These are phyloP conservation scores for Ciconia nigra DNA, from an alignment of 2,797 vertebrate genomes.

Conservation along the genomic window DNA sequence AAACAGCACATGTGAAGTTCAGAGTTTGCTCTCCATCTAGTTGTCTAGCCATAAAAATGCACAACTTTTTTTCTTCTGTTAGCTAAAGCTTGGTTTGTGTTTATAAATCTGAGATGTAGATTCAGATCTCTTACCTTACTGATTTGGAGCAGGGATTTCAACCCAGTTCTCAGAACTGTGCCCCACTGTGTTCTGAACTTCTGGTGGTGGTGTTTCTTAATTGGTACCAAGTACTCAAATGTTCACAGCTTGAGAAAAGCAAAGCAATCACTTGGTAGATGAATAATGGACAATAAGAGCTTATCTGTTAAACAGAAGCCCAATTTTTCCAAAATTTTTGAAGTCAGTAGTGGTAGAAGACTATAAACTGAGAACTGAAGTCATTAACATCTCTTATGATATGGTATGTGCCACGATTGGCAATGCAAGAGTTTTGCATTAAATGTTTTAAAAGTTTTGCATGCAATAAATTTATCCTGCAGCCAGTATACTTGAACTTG, in stretches of 20 bases:
- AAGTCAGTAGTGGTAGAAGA: neutral
- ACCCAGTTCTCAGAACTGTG: neutral
- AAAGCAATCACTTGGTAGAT: neutral
- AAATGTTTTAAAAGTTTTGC: neutral
- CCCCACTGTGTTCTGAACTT: neutral
- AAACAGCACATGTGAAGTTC: neutral
- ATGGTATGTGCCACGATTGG: neutral
- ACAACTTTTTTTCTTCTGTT: neutral
- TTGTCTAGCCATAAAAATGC: neutral
- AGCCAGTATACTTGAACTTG: neutral
- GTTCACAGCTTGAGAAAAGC: neutral
- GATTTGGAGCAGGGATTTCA: neutral
- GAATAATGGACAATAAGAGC: neutral
- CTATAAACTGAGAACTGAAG: neutral
- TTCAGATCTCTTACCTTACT: neutral
- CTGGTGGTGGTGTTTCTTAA: neutral
- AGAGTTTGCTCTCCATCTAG: neutral
- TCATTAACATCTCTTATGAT: neutral
- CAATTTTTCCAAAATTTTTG: neutral
- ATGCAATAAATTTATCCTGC: neutral
- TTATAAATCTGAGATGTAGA: neutral
- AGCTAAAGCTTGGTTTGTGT: neutral
- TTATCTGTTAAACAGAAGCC: neutral
- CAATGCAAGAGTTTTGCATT: neutral
- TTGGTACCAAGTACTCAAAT: neutral